Base-by-base conservation (phyloP, 2,113 vertebrate species). In the Oreochromis aureus region DNA sequence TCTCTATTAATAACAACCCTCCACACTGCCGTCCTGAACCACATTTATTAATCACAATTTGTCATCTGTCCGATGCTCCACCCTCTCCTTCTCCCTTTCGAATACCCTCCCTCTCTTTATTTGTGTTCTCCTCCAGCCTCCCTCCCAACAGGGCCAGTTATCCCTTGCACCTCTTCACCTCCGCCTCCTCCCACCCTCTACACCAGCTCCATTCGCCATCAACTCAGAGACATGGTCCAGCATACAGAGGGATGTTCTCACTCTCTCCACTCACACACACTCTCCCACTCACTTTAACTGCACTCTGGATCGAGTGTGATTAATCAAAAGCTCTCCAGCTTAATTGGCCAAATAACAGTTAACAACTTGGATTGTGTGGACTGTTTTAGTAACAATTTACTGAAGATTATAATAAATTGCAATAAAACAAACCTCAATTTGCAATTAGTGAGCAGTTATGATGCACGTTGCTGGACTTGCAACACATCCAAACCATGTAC, bases 31-130 rank as follows among this genome's bases (percentile, higher is more conserved):
- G 82, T 94, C 95, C 95, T 90, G 90, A 95, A 97, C 93, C 95
- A 96, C 96, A 96, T 96, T 97, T 97, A 97, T 97, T 97, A 96
- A 97, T 97, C 96, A 97, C 96, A 96, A 97, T 97, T 97, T 97
- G 96, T 97, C 96, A 96, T 95, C 95, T 95, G 95, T 95, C 96
- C 93, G 12, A 92, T 59, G 93, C 94, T 95, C 95, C 95, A 90
- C 95, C 95, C 89, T 87, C 90, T 92, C 81, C 89, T 85, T 80
- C 93, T 89, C 89, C 82, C 48, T 69, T 80, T 81, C 86, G 48
- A 89, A 79, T 24, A 16, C 90, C 84, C 87, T 82, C 46, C 86
- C 86, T 81, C 87, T 78, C 78, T 86, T 53, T 69, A 55, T 71
- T 88, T 66, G 56, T 73, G 82, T 81, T 87, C 86, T 89, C 80